Evolutionary conservation across 2,888 invertebrate species (phyloP).

Genomic region (Dolichomitus sp.): DNA sequence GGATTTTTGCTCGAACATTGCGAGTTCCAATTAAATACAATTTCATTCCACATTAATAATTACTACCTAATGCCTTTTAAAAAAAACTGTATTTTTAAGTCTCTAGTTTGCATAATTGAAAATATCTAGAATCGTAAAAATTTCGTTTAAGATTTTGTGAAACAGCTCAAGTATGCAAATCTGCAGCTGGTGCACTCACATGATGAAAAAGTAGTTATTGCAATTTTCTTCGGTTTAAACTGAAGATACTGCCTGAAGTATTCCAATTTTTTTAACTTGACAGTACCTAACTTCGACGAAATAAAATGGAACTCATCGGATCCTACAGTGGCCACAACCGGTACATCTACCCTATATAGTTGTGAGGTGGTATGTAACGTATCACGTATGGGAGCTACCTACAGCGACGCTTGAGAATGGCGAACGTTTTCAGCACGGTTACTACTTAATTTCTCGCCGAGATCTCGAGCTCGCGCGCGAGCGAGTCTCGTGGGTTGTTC

Average conservation of each 20-base stretch:
- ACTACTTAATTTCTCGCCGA: conserved; percentile 58
- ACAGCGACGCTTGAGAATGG: conserved; percentile 15
- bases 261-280: too few species aligned
- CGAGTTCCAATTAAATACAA: not conserved
- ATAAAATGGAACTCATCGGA: not conserved
- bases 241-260: too few species aligned
- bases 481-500: conserved; percentile 29
- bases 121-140: too few species aligned
- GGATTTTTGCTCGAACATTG: too few species aligned
- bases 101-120: too few species aligned
- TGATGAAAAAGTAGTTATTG: too few species aligned
- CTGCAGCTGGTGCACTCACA: too few species aligned
- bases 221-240: too few species aligned
- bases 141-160: too few species aligned
- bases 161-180: too few species aligned
- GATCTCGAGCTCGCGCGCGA: conserved; percentile 22
- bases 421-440: conserved; percentile 68
- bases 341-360: not conserved
- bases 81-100: too few species aligned
- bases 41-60: not conserved
- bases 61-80: not conserved
- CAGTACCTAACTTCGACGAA: too few species aligned
- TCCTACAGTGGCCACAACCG: not conserved
- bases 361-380: not conserved
- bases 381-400: not conserved